Evolutionary conservation across 37 sponge, comb jelly and placozoan genomes (phyloP).

Genomic region (Eunapius fragilis): DNA sequence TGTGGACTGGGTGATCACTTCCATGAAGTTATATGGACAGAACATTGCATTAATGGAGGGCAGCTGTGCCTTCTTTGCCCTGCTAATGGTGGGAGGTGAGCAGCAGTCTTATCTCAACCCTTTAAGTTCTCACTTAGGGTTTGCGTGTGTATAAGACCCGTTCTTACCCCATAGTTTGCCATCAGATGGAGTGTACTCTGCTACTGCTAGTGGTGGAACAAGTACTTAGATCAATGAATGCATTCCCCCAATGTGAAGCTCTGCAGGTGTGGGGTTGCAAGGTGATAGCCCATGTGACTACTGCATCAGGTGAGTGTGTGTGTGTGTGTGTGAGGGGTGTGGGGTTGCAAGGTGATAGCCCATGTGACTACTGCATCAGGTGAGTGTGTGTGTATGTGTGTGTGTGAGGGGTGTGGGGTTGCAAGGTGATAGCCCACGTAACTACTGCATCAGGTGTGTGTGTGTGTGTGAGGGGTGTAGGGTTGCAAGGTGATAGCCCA

Average conservation of each 20-base stretch:
- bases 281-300: not conserved
- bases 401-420: not conserved
- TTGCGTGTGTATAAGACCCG: too few relatives aligned
- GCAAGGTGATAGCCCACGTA: not conserved
- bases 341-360: not conserved
- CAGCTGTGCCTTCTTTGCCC: not conserved
- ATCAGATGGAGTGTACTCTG: not conserved
- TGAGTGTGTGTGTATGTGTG: not conserved
- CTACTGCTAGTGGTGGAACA: not conserved
- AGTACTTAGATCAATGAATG: not conserved
- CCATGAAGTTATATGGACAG: not conserved
- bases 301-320: not conserved
- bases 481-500: too few relatives aligned
- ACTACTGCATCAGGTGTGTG: not conserved
- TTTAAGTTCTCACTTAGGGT: not conserved
- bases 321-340: too few relatives aligned
- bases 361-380: not conserved
- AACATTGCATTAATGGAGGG: not conserved
- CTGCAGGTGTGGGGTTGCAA: not conserved
- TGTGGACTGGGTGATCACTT: not conserved
- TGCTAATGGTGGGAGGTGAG: not conserved
- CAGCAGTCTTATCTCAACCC: not conserved
- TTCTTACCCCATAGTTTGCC: not conserved
- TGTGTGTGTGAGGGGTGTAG: too few relatives aligned
- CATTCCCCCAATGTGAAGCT: not conserved